Conservation (phyloP, 1,140 invertebrate genomes). For the Harlomillsia oculata region DNA sequence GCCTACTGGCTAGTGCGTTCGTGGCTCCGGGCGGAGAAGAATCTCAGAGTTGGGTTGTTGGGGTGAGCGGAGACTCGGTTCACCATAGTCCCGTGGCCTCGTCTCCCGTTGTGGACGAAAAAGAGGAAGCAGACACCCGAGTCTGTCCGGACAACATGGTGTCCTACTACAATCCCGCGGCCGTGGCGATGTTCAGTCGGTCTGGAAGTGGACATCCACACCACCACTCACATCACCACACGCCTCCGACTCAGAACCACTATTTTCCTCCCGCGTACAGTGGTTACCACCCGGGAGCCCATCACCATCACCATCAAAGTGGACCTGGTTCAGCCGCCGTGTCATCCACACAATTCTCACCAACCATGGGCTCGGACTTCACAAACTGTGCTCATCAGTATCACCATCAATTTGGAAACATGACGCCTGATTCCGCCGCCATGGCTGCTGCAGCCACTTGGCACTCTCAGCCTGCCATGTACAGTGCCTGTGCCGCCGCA, state of each 20-base stretch:
- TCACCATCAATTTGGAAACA: slow-evolving; percentile 26
- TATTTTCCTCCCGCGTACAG: slow-evolving; percentile 30
- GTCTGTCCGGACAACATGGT: slow-evolving; percentile 24
- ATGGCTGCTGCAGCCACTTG: slow-evolving; percentile 13
- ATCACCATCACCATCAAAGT: slow-evolving; percentile 25
- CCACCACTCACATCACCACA: slow-evolving; percentile 28
- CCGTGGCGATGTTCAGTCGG: slow-evolving; percentile 34
- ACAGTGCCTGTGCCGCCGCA: slow-evolving; percentile 24
- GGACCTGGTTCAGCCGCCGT: slow-evolving; percentile 9
- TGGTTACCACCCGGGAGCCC: slow-evolving; percentile 17
- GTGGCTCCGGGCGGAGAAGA: no score
- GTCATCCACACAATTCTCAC: slow-evolving; percentile 23
- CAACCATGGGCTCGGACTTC: slow-evolving; percentile 25
- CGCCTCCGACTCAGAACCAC: slow-evolving; percentile 29
- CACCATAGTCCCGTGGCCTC: no score
- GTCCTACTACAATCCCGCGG: slow-evolving; percentile 30
- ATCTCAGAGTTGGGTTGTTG: background rate
- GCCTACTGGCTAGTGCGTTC: no score
- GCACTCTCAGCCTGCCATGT: slow-evolving; percentile 13
- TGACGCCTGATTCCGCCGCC: slow-evolving; percentile 24
- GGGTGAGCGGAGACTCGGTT: no score
- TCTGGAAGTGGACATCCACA: slow-evolving; percentile 25
- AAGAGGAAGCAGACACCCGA: background rate
- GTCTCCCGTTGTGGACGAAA: no score
- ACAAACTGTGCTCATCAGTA: slow-evolving; percentile 28